These are phyloP conservation scores for Ophion slaviceki DNA, from an alignment of 2,888 invertebrate genomes.

Conservation along the genomic window DNA sequence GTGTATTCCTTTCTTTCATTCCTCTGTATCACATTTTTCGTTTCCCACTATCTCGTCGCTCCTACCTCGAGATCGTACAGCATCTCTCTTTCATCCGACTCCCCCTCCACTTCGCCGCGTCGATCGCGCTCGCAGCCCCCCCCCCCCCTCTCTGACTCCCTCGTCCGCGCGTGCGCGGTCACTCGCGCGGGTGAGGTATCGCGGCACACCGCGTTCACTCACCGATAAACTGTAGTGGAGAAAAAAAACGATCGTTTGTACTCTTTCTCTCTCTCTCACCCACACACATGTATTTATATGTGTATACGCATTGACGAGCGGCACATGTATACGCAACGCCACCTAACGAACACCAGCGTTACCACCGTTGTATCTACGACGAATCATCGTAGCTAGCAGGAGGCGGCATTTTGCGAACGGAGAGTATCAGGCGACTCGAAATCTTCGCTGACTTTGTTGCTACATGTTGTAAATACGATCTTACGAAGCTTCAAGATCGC, in stretches of 20 bases:
- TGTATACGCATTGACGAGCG: slow-evolving; percentile 28
- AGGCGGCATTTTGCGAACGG: slow-evolving; percentile 16
- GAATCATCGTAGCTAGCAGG: slow-evolving; percentile 41
- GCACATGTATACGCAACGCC: slow-evolving; percentile 55
- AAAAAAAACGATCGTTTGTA: neutral
- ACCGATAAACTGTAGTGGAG: slow-evolving; percentile 58
- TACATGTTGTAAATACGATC: neutral
- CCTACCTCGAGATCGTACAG: slow-evolving; percentile 47
- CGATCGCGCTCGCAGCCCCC: slow-evolving; percentile 32
- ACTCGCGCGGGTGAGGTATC: slow-evolving; percentile 59
- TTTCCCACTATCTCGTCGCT: slow-evolving; percentile 42
- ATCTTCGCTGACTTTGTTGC: slow-evolving; percentile 21
- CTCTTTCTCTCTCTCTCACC: neutral
- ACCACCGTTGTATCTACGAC: slow-evolving; percentile 36
- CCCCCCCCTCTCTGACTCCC: slow-evolving; percentile 13
- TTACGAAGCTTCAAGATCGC: neutral
- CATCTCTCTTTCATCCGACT: slow-evolving; percentile 49
- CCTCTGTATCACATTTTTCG: slow-evolving; percentile 37
- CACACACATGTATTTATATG: slow-evolving; percentile 13
- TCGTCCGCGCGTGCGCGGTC: slow-evolving; percentile 11
- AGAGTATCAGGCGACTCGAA: slow-evolving; percentile 12
- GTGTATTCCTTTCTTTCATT: slow-evolving; percentile 35
- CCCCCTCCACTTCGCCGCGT: slow-evolving; percentile 36
- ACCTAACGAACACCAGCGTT: slow-evolving; percentile 47
- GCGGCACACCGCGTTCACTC: slow-evolving; percentile 51